Conservation (phyloP, 2,888 invertebrate genomes). For the Deroplatys truncata region DNA sequence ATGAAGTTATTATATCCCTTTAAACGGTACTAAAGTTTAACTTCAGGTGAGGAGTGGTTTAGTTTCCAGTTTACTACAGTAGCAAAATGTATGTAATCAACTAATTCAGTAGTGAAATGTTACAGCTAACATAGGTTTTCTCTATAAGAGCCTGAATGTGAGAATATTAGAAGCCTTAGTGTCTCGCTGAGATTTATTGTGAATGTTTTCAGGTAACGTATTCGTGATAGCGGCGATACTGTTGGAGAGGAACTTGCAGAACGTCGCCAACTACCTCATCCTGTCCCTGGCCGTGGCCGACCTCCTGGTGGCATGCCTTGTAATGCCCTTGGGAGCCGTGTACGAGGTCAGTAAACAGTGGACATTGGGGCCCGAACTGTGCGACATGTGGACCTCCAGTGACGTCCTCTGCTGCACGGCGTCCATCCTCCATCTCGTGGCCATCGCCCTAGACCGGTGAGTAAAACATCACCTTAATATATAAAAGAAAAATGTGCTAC, state of each 20-base stretch:
- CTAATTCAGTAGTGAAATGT: too few relatives aligned
- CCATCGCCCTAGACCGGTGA: conserved; percentile 77
- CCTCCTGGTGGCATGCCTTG: conserved; percentile 79
- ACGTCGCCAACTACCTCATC: conserved; percentile 87
- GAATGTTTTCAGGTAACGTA: conserved; percentile 71
- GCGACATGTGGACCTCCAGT: conserved; percentile 92
- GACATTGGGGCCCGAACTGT: conserved; percentile 80
- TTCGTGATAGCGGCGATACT: conserved; percentile 92
- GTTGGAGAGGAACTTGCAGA: conserved; percentile 79
- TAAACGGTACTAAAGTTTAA: too few relatives aligned
- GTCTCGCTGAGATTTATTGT: not conserved
- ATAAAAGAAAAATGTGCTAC: too few relatives aligned
- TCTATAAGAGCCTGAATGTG: too few relatives aligned
- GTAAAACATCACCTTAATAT: conserved; percentile 23
- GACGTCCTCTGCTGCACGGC: conserved; percentile 90
- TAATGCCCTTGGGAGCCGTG: conserved; percentile 70
- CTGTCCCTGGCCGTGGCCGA: conserved; percentile 88
- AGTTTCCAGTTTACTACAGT: too few relatives aligned
- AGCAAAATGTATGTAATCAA: too few relatives aligned
- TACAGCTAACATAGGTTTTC: too few relatives aligned
- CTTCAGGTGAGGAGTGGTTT: too few relatives aligned
- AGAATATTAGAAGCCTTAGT: too few relatives aligned
- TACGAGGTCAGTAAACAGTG: conserved; percentile 76
- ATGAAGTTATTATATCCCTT: too few relatives aligned
- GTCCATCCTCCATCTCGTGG: conserved; percentile 75